A percentile compares a stretch with the other conserved stretches of the same genome.
These are phyloP conservation scores for Chirona hameri DNA, from an alignment of 2,888 invertebrate species.

Conservation along the genomic window DNA sequence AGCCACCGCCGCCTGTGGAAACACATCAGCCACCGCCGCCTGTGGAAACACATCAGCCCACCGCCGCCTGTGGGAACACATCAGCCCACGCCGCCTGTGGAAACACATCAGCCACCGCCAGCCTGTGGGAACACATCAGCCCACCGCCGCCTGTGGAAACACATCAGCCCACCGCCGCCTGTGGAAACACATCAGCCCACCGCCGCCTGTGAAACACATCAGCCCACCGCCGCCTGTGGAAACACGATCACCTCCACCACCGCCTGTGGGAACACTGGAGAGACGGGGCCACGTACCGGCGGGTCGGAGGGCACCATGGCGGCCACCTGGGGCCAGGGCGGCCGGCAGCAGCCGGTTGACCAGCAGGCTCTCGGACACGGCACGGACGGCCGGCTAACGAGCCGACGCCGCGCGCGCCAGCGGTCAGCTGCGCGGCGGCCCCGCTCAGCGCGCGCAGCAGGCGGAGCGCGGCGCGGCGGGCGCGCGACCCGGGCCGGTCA, in stretches of 20 bases:
- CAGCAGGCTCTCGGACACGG: constrained; percentile 58
- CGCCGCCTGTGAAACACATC: too few species aligned
- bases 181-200: too few species aligned
- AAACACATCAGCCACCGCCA: too few species aligned
- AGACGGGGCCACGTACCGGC: constrained; percentile 62
- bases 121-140: constrained; percentile 34
- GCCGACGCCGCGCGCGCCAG: constrained; percentile 62
- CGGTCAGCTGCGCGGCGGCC: constrained; percentile 69
- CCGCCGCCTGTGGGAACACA: too few species aligned
- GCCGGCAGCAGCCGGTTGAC: constrained; percentile 77
- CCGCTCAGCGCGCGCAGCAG: constrained; percentile 75
- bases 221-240: too few species aligned
- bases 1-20: too few species aligned
- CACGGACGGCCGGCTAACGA: constrained; percentile 46
- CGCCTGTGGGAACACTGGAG: constrained; percentile 45
- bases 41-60: too few species aligned
- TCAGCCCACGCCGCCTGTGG: too few species aligned
- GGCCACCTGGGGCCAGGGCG: constrained; percentile 77
- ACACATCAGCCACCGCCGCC: too few species aligned
- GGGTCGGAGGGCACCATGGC: constrained; percentile 78
- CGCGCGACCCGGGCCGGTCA: constrained; percentile 56
- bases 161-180: too few species aligned
- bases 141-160: too few species aligned
- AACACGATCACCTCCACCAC: constrained; percentile 77
- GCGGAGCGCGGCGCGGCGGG: constrained; percentile 64